Base-by-base conservation (phyloP, 2,797 vertebrate species). In the Heteromormyrus szaboi region DNA sequence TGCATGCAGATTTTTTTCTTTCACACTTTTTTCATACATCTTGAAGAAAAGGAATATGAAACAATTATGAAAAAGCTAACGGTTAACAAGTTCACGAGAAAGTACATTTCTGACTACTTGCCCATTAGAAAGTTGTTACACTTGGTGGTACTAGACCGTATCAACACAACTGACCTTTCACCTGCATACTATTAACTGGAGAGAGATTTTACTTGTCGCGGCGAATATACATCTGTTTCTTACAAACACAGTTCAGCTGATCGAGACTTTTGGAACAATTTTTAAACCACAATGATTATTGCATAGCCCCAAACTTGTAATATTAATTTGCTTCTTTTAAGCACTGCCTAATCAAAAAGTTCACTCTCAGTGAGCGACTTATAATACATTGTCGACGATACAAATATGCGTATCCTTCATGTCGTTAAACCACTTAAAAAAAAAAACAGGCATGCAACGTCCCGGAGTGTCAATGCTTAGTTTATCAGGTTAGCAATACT, bases 1-100 rank as follows among this genome's bases (percentile, higher is more conserved):
- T 93, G 95, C 97, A 99, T 98, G 79, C 94, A 97, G 93, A 44
- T 89, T 3, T 68, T n/a, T 89, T 88, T 1, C 51, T 41, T 76
- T 29, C n/a, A 44, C 46, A 8, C 0, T 0, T 44, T 12, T 65
- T 84, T 76, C 54, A 41, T 88, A 90, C 89, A 93, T 94, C 48
- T 17, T 89, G 41, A 88, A 86, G 89, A 79, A 88, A 29, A 17
- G 11, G 33, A 72, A 37, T 14, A 72, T 17, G 11, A 37, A 37
- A 59, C 56, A 65, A 65, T 22, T 46, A 44, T 44, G 76, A 79
- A 79, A 79, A 46, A 79, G 19, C 41, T 44, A 44, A n/a, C 19
- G 7, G 76, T 46, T 46, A 79, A 76, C 33, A 41, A 46, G 41
- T 79, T 19, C 12, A 72, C 3, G 14, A 46, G 33, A 46, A 44